phyloP scores from a whole-genome alignment of 1,140 invertebrate species.

The Doryteuthis pealeii region DNA sequence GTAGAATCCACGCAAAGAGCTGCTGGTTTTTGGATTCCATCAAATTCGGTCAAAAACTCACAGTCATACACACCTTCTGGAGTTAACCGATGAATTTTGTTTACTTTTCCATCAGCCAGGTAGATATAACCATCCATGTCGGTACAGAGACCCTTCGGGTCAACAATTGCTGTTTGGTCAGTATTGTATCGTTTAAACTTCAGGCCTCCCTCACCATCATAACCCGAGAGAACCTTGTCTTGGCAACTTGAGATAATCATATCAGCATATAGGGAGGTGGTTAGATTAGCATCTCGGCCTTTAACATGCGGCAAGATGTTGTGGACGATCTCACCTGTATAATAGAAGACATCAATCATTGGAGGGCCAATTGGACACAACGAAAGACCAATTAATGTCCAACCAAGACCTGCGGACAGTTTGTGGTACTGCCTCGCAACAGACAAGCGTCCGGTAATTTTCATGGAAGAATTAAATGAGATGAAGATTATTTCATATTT shows the following conservation, averaged over 20 bases:
- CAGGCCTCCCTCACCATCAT: background rate
- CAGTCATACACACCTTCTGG: slow-evolving; percentile 1
- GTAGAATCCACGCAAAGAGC: background rate
- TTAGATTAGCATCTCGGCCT: background rate
- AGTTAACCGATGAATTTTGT: background rate
- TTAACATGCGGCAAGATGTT: background rate
- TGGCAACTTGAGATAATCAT: background rate
- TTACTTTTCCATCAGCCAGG: background rate
- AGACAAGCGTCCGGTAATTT: background rate
- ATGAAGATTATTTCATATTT: background rate
- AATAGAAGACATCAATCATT: background rate
- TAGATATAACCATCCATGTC: slow-evolving; percentile 1
- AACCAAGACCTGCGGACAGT: background rate
- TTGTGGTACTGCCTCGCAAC: background rate
- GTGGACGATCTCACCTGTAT: background rate
- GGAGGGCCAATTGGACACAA: background rate
- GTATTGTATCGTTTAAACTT: background rate
- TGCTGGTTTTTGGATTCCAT: background rate
- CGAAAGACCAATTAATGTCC: background rate
- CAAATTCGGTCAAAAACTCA: background rate
- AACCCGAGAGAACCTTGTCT: background rate
- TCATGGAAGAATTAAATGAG: background rate
- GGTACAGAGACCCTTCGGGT: background rate
- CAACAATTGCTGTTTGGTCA: background rate
- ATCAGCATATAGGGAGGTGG: background rate